Base-by-base conservation (phyloP, 2,888 invertebrate genomes). In the Philereme transversata region DNA sequence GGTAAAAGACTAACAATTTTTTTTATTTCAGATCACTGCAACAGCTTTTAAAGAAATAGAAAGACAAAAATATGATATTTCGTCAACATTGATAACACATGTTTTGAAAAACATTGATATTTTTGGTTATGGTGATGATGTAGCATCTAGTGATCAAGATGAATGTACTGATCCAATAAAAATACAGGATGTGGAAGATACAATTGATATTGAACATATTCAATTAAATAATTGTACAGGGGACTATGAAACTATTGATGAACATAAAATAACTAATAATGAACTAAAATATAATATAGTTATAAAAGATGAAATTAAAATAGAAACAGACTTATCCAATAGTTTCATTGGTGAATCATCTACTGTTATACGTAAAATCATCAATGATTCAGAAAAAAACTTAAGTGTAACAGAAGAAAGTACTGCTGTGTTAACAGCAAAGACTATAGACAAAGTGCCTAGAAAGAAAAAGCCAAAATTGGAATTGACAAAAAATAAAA, bases 51-150 rank as follows among this genome's bases (percentile, higher is more conserved):
- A 46, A 22, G 4, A 46, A 22, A 46, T 46, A 46, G n/a, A 46
- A 5, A 46, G 46, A 46, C 46, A 46, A 46, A 46, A 46, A 33
- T 11, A 10, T 22, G 46, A 22, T 22, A 11, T 46, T 46, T 43
- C 34, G 5, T n/a, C 43, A n/a, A 9, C 11, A 5, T 46, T 45
- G 36, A 36, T 36, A 10, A 53, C 45, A 53, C 9, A 46, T 46
- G 8, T 45, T 38, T 22, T 46, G 5, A 44, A 10, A 34, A 52
- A 43, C n/a, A 44, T 52, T 22, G 46, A 46, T 11, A 46, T 46
- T 6, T 46, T 22, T 22, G 22, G 6, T n/a, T 5, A 11, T 33
- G 33, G 8, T 46, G 40, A 40, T 40, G 36, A 38, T 38, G 36
- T 5, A 1, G 7, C 6, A 40, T 40, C 40, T 40, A 46, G 5